A percentile compares a stretch with the other conserved stretches of the same genome.
phyloP scores from a whole-genome alignment of 2,888 invertebrate species.

The Prosopocoilus inquinatus region DNA sequence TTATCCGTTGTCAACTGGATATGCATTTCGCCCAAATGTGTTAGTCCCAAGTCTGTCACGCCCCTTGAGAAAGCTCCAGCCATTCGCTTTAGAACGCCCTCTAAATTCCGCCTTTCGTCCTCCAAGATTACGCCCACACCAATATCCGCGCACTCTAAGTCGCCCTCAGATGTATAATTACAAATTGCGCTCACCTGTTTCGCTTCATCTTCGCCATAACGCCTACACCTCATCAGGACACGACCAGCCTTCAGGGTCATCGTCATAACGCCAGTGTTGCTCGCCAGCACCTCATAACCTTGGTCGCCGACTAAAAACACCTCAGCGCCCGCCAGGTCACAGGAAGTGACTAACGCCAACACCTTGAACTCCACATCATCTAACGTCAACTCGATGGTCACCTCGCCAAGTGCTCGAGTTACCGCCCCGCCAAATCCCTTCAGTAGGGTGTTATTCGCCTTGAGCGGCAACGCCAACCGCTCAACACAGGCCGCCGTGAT shows the following conservation, averaged over 20 bases:
- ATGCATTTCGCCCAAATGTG: conserved; percentile 46
- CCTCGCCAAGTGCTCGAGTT: conserved; percentile 2
- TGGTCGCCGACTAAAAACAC: conserved; percentile 6
- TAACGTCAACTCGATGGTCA: neutral
- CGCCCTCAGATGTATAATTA: conserved; percentile 32
- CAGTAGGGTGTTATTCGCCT: neutral
- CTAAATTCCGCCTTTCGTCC: too few relatives aligned
- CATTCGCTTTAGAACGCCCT: too few relatives aligned
- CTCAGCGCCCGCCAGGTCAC: conserved; percentile 2
- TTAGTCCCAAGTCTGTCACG: conserved; percentile 44
- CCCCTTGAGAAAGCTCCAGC: too few relatives aligned
- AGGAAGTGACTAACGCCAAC: conserved; percentile 8
- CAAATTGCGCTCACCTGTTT: conserved; percentile 36
- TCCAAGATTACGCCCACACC: conserved; percentile 28
- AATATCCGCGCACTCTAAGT: conserved; percentile 44
- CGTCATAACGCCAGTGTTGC: neutral
- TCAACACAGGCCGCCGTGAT: conserved; percentile 7
- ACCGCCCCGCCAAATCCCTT: conserved; percentile 12
- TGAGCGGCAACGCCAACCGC: conserved; percentile 4
- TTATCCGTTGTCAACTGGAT: too few relatives aligned
- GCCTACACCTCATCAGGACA: neutral
- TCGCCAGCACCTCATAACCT: neutral
- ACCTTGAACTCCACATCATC: conserved; percentile 3
- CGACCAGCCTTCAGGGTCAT: neutral
- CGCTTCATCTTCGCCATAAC: too few relatives aligned